These are phyloP conservation scores for Lacanobia wlatinum DNA, from an alignment of 2,888 invertebrate genomes.

Conservation along the genomic window DNA sequence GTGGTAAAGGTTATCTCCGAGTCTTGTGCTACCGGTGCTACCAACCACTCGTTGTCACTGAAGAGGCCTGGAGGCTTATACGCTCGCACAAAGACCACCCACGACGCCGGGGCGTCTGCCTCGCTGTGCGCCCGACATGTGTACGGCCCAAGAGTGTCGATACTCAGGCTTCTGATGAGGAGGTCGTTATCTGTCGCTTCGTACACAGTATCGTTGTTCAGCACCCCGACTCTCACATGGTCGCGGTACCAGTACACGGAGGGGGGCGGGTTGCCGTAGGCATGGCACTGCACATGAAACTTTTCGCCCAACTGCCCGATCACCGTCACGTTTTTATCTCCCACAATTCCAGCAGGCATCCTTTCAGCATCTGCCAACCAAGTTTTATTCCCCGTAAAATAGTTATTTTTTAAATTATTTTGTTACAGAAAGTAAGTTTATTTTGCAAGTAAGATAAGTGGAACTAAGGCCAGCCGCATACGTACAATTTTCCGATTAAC, in stretches of 20 bases:
- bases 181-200: conserved; percentile 95
- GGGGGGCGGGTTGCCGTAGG: conserved; percentile 95
- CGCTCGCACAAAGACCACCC: conserved; percentile 94
- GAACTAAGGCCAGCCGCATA: no score
- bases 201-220: conserved; percentile 92
- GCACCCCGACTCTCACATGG: conserved; percentile 93
- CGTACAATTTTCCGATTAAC: no score
- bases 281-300: conserved; percentile 94
- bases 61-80: conserved; percentile 92
- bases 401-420: no score
- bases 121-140: conserved; percentile 97
- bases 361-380: conserved; percentile 89
- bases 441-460: no score
- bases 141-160: conserved; percentile 95
- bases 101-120: conserved; percentile 93
- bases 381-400: no score
- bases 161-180: conserved; percentile 92
- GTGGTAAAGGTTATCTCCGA: not conserved
- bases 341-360: conserved; percentile 92
- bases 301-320: conserved; percentile 94
- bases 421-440: no score
- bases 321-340: conserved; percentile 92
- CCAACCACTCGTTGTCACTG: conserved; percentile 50
- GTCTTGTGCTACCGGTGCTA: not conserved
- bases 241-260: conserved; percentile 96